phyloP scores from a whole-genome alignment of 1,140 invertebrate genomes.

The Riptortus pedestris region DNA sequence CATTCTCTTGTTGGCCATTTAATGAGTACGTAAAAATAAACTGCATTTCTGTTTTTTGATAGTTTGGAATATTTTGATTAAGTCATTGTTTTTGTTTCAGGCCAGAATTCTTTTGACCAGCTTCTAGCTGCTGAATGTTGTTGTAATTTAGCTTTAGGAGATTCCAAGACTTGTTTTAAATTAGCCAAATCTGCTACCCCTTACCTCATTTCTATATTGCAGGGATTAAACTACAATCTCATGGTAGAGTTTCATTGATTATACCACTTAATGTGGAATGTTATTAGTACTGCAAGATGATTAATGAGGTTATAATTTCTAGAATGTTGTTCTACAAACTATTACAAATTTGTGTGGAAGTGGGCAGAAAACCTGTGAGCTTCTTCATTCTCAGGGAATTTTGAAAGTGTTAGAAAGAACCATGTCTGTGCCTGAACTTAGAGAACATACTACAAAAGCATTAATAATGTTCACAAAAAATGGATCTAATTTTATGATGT shows the following conservation, averaged over 20 bases:
- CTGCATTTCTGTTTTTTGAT: slow-evolving; percentile 17
- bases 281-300: too few species aligned
- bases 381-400: slow-evolving; percentile 37
- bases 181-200: slow-evolving; percentile 37
- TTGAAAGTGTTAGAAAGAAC: slow-evolving; percentile 21
- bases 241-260: slow-evolving; percentile 37
- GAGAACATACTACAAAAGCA: slow-evolving; percentile 9
- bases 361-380: slow-evolving; percentile 31
- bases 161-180: slow-evolving; percentile 33
- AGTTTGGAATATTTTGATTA: background rate
- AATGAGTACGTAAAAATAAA: slow-evolving; percentile 37
- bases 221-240: slow-evolving; percentile 36
- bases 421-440: background rate
- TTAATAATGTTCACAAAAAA: slow-evolving; percentile 8
- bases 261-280: slow-evolving; percentile 11
- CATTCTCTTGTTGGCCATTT: slow-evolving; percentile 39
- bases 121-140: slow-evolving; percentile 38
- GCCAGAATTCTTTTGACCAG: slow-evolving; percentile 36
- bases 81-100: slow-evolving; percentile 30
- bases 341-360: slow-evolving; percentile 39
- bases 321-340: slow-evolving; percentile 40
- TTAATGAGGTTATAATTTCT: too few species aligned
- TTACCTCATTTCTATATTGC: slow-evolving; percentile 38
- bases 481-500: background rate
- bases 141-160: slow-evolving; percentile 40